Conservation (phyloP, 2,113 vertebrate genomes). For the Cervus canadensis region DNA sequence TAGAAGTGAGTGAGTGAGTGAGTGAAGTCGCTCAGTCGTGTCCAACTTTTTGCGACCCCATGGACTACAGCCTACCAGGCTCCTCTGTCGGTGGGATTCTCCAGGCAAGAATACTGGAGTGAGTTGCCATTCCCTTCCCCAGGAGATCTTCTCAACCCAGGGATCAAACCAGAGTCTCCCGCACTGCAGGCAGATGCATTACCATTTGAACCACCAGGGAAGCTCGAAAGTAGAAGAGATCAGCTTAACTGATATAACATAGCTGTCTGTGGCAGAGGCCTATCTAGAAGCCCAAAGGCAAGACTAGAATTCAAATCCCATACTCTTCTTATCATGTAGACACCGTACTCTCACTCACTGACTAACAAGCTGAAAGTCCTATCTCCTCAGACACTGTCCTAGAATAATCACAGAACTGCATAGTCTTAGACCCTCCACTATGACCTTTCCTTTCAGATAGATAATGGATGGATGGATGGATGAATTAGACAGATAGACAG, state of each 20-base stretch:
- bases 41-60: no score
- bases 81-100: no score
- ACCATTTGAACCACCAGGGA: no score
- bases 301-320: not conserved
- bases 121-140: no score
- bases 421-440: not conserved
- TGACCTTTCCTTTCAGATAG: not conserved
- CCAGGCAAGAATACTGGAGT: no score
- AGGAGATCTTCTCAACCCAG: no score
- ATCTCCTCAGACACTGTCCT: not conserved
- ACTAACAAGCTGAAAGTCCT: not conserved
- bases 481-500: not conserved
- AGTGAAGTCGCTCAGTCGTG: no score
- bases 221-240: not conserved
- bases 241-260: not conserved
- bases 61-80: no score
- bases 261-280: not conserved
- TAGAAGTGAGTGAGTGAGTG: not conserved
- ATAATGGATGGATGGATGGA: not conserved
- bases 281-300: not conserved
- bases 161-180: no score
- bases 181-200: no score
- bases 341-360: not conserved
- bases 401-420: not conserved
- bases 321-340: not conserved